Conservation (phyloP, 2,888 invertebrate species). For the Syrphus vitripennis region DNA sequence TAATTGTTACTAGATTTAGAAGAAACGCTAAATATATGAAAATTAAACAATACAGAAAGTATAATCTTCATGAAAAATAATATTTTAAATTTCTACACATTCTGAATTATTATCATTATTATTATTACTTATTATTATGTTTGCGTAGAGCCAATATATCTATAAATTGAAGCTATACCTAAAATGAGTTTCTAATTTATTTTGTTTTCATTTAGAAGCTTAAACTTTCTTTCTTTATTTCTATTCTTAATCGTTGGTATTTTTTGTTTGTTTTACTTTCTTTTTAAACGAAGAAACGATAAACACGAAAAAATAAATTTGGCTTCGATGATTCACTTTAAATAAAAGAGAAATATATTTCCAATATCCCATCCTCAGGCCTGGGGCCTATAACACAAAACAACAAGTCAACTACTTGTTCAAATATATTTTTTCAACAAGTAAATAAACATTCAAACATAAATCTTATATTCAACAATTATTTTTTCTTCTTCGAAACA, state of each 20-base stretch:
- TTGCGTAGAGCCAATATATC: slow-evolving; percentile 42
- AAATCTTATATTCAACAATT: too few relatives aligned
- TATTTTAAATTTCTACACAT: slow-evolving; percentile 17
- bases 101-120: slow-evolving; percentile 1
- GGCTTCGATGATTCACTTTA: too few relatives aligned
- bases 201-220: slow-evolving; percentile 34
- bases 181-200: background rate
- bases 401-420: too few relatives aligned
- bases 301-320: too few relatives aligned
- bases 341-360: too few relatives aligned
- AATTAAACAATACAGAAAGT: slow-evolving; percentile 36
- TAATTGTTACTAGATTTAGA: slow-evolving; percentile 41
- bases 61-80: slow-evolving; percentile 18
- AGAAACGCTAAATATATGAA: slow-evolving; percentile 30
- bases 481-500: too few relatives aligned
- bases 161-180: slow-evolving; percentile 29
- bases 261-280: background rate
- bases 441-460: too few relatives aligned
- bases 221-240: slow-evolving; percentile 24
- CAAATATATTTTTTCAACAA: too few relatives aligned
- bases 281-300: too few relatives aligned
- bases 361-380: too few relatives aligned
- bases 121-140: too few relatives aligned
- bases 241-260: background rate
- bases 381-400: too few relatives aligned